Base-by-base conservation (phyloP, 1,140 invertebrate species). In the Marisa cornuarietis region DNA sequence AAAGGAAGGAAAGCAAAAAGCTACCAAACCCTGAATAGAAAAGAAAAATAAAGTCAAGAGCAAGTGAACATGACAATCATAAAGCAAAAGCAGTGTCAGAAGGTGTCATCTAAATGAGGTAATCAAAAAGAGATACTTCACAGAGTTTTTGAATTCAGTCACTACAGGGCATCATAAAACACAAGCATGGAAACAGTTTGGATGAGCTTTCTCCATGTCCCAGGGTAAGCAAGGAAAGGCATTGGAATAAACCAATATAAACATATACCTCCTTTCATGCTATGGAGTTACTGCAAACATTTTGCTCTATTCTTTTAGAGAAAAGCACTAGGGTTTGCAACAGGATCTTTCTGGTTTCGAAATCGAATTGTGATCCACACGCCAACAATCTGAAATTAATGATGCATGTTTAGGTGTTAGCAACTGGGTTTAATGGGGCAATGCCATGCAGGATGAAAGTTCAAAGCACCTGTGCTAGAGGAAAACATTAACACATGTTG, bases 341-440 rank as follows among this genome's bases (percentile, higher is more conserved):
- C 93, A 31, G 97, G 97, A 93, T 98, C 96, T 95, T 98, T 98
- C 93, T 98, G 97, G 93, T 98, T 98, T 92, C 97, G 95, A 94
- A 96, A 98, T 82, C 96, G 95, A 87, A 98, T 94, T 83, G 97
- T 98, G 93, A 99, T 94, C 96, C 96, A 98, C 84, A 99, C 96
- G 92, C 97, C 97, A 91, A 98, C 93, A 93, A 98, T 97, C 97
- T 98, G 95, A 83, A 90, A 88, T 84, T 76, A 71, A 71, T 8
- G 71, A 73, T 18, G 54, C 16, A 58, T 58, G 54, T 58, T 58
- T 8, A 14, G 54, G 54, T 14, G 54, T 58, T 18, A 58, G 9
- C 54, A 58, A 58, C 31, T 0, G 31, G 54, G 54, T 58, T 58
- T 58, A 14, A 11, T 58, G 54, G 31, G 54, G 54, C 54, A 18